Evolutionary conservation across 2,113 vertebrate species (phyloP), one percentile per base, ranked within the genome.

Genomic region (Serilophus lunatus): DNA sequence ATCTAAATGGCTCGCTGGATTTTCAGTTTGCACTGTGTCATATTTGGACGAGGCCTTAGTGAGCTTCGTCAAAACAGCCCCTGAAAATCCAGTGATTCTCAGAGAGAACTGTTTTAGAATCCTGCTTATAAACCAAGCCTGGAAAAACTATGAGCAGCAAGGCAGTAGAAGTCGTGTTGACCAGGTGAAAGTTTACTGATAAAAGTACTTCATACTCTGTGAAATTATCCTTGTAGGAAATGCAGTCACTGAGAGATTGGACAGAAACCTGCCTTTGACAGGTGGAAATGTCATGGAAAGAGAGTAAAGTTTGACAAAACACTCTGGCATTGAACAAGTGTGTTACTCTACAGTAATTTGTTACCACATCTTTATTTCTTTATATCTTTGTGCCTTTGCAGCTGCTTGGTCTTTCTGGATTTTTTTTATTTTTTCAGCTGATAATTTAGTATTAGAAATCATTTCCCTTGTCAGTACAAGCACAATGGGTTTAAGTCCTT

Each of bases 1-100:
- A 24, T 5, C 71, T 49, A 14, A 68, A 36, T 29, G 0, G 0
- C 29, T 83, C 1, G 0, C 29, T 44, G 20, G 7, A 6, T 68
- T 85, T 79, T 82, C 4, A 2, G 13, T 65, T 36, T 47, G 42
- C 24, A 6, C 61, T 12, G 20, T 38, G 36, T 38, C 53, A 20
- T 4, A 33, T n/a, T 25, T 50, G 59, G 45, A 22, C 54, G n/a
- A 51, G 64, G 28, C 50, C 65, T 42, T 36, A 8, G 9, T 15
- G 8, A 4, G 64, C 50, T 77, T 80, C 87, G 51, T 68, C 4
- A 14, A 33, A 64, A 19, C 23, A 16, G 12, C 24, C 20, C 13
- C 53, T 53, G 38, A 36, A 44, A 90, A 19, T 35, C 44, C n/a
- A 24, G 12, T n/a, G 17, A 1, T n/a, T 82, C 47, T 74, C 33